Evolutionary conservation across 2,888 invertebrate genomes (phyloP).

Genomic region (Scaptomyza tumidula): DNA sequence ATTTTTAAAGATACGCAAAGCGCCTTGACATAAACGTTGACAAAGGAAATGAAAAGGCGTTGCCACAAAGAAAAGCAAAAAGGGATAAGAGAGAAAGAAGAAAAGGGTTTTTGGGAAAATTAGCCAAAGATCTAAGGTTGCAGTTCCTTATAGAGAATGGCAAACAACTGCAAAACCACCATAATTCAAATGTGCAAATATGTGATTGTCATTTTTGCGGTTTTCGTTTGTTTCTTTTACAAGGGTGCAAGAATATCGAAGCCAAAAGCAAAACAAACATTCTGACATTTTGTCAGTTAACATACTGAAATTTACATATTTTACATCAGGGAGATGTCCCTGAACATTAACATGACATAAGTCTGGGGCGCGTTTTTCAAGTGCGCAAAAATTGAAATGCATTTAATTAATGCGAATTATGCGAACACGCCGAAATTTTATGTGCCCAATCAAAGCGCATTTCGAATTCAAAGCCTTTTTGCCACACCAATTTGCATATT

Average conservation of each 20-base stretch:
- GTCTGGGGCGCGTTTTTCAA: conserved; percentile 52
- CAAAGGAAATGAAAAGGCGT: conserved; percentile 43
- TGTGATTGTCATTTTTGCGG: conserved; percentile 56
- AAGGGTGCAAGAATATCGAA: conserved; percentile 2
- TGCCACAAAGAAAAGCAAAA: conserved; percentile 4
- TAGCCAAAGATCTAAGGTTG: conserved; percentile 28
- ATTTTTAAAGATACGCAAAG: conserved; percentile 11
- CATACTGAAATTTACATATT: conserved; percentile 66
- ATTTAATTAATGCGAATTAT: conserved; percentile 56
- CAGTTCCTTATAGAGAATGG: conserved; percentile 6
- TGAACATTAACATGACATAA: conserved; percentile 24
- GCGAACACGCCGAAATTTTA: conserved; percentile 14
- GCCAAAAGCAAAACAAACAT: conserved; percentile 8
- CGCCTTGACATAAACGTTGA: conserved; percentile 48
- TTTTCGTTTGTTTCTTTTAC: conserved; percentile 10
- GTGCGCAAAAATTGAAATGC: conserved; percentile 51
- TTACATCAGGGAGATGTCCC: conserved; percentile 29
- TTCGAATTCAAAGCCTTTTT: conserved; percentile 53
- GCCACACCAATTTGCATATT: conserved; percentile 66
- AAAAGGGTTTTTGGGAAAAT: conserved; percentile 40
- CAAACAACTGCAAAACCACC: conserved; percentile 24
- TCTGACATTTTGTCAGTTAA: conserved; percentile 37
- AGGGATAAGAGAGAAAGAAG: neutral
- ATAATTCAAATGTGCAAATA: conserved; percentile 40
- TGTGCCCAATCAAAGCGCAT: conserved; percentile 58